Base-by-base conservation (phyloP, 1,140 invertebrate genomes). In the Eueides isabella region DNA sequence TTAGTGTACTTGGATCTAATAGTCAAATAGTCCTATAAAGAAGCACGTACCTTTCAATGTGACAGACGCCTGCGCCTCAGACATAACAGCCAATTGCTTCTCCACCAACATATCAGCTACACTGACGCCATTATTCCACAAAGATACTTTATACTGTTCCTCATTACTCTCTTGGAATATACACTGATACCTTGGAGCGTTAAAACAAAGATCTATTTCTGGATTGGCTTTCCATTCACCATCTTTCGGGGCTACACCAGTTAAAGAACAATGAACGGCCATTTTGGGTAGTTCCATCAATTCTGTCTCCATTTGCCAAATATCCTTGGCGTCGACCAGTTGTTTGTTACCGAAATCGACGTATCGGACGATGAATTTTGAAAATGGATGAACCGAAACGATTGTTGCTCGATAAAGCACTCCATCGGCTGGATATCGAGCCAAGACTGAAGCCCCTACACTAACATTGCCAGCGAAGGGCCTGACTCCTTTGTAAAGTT, bases 291-390 rank as follows among this genome's bases (percentile, higher is more conserved):
- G 76, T n/a, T 93, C 88, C 81, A 96, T 94, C 30, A 96, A 95
- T 74, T 95, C 94, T 30, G 92, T 93, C 67, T 96, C 95, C 28
- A 97, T 90, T 19, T 94, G 94, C 94, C 95, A 97, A 1, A 97
- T 94, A 80, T 96, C 94, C 67, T 87, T 92, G 0, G 87, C 85
- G 35, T 94, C 89, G 0, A 96, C 95, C 0, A 94, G 85, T 30
- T 94, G 94, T 30, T 92, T 93, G 83, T 97, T 97, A 33, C 96
- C 96, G 80, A 96, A 97, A 90, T 97, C 97, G 1, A 97, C 93
- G 74, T 96, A 97, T 31, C 94, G 94, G 0, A 97, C 95, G 35
- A 94, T 93, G 80, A 95, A 95, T 73, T 94, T 94, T 9, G 92
- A 92, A 30, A 90, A 86, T 71, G 94, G 92, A 74, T 94, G 94